Evolutionary conservation across 2,797 vertebrate species (phyloP), one percentile per base, ranked within the genome.

Genomic region (Gallinago stenura): DNA sequence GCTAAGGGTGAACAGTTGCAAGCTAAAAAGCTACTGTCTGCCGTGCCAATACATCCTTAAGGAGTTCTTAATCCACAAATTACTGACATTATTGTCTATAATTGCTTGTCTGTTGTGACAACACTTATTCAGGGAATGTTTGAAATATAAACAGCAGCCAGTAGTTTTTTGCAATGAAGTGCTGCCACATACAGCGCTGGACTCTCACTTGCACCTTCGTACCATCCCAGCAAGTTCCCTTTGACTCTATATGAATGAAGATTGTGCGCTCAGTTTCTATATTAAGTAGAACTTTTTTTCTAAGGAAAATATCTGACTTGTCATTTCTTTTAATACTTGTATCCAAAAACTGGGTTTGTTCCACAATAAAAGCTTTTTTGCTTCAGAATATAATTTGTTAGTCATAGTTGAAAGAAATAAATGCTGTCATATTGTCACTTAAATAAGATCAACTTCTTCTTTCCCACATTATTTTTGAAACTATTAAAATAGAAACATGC

Each of bases 71-170:
- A 95, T 92, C 82, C 91, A 60, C 83, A 91, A 80, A 95, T 96
- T 87, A 91, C 91, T 85, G 90, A 65, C 93, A 85, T 94, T 92
- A 93, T 83, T 93, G 69, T 80, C 91, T 83, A 10, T 94, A 95
- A 93, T 95, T 90, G 83, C 91, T 91, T 88, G 82, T 87, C 83
- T 96, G 92, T 95, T 96, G 89, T 96, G 90, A 95, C 94, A 95
- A 87, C 89, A 94, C 89, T 94, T 86, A 90, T 15, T 76, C 43
- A 35, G 92, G 65, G 72, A 94, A 89, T 80, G 62, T 92, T 66
- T 92, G 90, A 96, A 92, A 91, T 97, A 77, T 86, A 95, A 95
- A 85, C 89, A 82, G 73, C 84, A 94, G 82, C 41, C 83, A 91
- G 66, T n/a, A 53, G 84, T 68, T 90, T 84, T 94, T 61, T 64